phyloP scores from a whole-genome alignment of 1,140 invertebrate genomes.

The Habropoda laboriosa region DNA sequence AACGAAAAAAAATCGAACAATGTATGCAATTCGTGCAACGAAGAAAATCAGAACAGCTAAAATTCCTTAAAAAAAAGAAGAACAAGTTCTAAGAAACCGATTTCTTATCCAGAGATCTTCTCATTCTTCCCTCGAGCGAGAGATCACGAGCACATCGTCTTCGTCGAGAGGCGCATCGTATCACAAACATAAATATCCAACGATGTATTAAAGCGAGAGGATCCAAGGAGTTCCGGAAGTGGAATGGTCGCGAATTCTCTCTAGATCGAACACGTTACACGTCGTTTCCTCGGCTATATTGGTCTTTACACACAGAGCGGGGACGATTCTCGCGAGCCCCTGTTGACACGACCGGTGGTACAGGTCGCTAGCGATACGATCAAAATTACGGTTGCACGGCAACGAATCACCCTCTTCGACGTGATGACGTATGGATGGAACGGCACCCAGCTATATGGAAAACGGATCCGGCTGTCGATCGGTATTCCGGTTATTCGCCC shows the following conservation, averaged over 20 bases:
- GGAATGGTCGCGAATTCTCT: not conserved
- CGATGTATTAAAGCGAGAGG: no score
- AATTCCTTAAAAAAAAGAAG: not conserved
- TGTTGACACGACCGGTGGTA: not conserved
- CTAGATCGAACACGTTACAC: not conserved
- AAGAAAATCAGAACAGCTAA: not conserved
- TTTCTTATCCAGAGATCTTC: not conserved
- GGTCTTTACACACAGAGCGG: not conserved
- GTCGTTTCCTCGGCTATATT: not conserved
- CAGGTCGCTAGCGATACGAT: constrained; percentile 18
- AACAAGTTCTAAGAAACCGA: not conserved
- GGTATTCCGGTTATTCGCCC: not conserved
- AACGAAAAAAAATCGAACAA: not conserved
- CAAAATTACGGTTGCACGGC: constrained; percentile 41
- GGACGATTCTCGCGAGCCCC: no score
- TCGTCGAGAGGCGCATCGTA: constrained; percentile 12
- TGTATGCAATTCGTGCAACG: not conserved
- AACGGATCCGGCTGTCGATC: constrained; percentile 24
- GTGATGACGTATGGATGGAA: constrained; percentile 1
- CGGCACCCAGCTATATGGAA: not conserved
- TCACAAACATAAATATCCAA: constrained; percentile 8
- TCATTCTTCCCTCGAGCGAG: not conserved
- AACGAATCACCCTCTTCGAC: constrained; percentile 35
- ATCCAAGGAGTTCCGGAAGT: constrained; percentile 13
- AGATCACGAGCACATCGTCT: not conserved